Evolutionary conservation across 2,888 invertebrate species (phyloP).

Genomic region (Mythimna pallens): DNA sequence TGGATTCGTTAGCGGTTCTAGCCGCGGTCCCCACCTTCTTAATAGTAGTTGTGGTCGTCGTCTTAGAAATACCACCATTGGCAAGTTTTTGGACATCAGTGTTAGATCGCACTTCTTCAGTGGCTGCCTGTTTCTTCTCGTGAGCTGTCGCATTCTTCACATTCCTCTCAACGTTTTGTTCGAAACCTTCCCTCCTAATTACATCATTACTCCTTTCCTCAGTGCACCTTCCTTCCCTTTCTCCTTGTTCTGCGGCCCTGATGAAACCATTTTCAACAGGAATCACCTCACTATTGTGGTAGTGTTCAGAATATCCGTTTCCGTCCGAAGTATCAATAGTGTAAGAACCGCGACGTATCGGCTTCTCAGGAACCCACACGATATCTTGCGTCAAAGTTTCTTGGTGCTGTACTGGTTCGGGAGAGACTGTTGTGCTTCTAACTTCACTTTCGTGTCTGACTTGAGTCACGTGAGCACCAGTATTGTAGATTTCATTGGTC

Average conservation of each 20-base stretch:
- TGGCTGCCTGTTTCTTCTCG: conserved; percentile 78
- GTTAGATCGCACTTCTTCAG: conserved; percentile 82
- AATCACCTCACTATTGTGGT: conserved; percentile 80
- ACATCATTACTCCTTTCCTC: conserved; percentile 78
- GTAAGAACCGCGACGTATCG: conserved; percentile 84
- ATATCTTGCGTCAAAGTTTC: conserved; percentile 84
- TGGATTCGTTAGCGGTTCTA: conserved; percentile 79
- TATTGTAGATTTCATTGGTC: conserved; percentile 57
- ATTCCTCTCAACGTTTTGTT: conserved; percentile 79
- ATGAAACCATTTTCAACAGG: conserved; percentile 82
- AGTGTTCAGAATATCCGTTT: conserved; percentile 78
- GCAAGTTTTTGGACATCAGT: conserved; percentile 83
- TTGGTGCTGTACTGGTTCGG: conserved; percentile 79
- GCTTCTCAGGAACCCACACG: conserved; percentile 85
- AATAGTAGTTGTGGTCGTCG: conserved; percentile 85
- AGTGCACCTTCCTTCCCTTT: conserved; percentile 74
- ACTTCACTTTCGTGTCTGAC: conserved; percentile 79
- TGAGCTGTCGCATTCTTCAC: conserved; percentile 80
- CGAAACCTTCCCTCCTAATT: conserved; percentile 79
- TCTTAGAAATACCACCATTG: conserved; percentile 83
- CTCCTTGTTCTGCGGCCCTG: conserved; percentile 78
- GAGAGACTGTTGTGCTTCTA: conserved; percentile 82
- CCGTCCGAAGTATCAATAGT: conserved; percentile 84
- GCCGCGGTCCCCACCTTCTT: conserved; percentile 83
- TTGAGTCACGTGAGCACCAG: conserved; percentile 80